phyloP scores from a whole-genome alignment of 2,888 invertebrate genomes.

The Eristalinus aeneus region DNA sequence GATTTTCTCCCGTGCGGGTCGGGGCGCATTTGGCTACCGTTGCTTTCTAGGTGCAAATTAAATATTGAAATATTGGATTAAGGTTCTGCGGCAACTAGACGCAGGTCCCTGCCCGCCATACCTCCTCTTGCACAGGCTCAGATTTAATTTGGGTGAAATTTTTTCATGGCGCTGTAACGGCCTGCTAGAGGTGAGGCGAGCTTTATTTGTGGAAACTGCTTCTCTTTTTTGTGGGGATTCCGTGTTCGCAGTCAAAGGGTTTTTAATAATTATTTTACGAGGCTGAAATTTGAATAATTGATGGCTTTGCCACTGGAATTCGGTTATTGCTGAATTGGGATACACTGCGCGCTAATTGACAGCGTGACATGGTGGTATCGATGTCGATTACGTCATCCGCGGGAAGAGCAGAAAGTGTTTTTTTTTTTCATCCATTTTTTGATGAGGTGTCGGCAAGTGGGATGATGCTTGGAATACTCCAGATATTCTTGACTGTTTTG shows the following conservation, averaged over 20 bases:
- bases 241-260: not conserved
- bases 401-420: not conserved
- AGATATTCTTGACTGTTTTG: too few relatives aligned
- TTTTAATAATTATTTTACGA: slow-evolving; percentile 21
- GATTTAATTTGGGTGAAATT: slow-evolving; percentile 40
- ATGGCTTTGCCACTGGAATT: slow-evolving; percentile 11
- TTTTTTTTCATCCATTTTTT: too few relatives aligned
- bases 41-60: slow-evolving; percentile 50
- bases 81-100: slow-evolving; percentile 4
- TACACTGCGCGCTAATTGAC: not conserved
- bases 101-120: not conserved
- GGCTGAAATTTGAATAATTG: slow-evolving; percentile 27
- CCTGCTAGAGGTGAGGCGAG: not conserved
- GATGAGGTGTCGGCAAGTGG: too few relatives aligned
- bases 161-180: not conserved
- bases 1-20: not conserved
- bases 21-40: slow-evolving; percentile 19
- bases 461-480: too few relatives aligned
- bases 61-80: slow-evolving; percentile 64
- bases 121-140: not conserved
- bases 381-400: not conserved
- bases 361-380: not conserved
- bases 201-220: not conserved
- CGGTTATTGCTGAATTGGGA: not conserved
- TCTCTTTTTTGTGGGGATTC: not conserved